phyloP scores from a whole-genome alignment of 2,888 invertebrate species.

The Thereva unica region DNA sequence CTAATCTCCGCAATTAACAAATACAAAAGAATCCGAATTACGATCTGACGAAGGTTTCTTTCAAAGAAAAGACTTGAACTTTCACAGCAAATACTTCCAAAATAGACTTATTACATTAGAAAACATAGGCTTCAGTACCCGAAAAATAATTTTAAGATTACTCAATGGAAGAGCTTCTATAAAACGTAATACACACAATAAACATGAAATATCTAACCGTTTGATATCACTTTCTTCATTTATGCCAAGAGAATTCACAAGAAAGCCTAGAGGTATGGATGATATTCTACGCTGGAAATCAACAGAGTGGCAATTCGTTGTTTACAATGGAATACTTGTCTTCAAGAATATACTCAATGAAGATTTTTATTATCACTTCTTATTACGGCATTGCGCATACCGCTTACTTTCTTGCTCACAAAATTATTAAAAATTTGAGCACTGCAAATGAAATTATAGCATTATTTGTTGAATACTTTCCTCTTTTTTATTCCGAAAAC shows the following conservation, averaged over 20 bases:
- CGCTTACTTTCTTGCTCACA: constrained; percentile 2
- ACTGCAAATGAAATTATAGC: constrained; percentile 14
- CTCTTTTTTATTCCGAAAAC: constrained; percentile 14
- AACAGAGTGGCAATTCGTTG: constrained; percentile 30
- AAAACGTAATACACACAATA: too few relatives aligned
- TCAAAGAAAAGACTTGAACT: too few relatives aligned
- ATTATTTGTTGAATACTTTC: constrained; percentile 28
- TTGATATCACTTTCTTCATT: too few relatives aligned
- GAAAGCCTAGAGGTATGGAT: constrained; percentile 15
- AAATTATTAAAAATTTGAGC: constrained; percentile 18
- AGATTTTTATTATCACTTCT: constrained; percentile 28
- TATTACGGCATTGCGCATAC: constrained; percentile 25
- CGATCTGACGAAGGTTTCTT: too few relatives aligned
- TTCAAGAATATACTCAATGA: constrained; percentile 21
- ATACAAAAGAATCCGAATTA: too few relatives aligned
- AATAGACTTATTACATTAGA: too few relatives aligned
- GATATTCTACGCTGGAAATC: constrained; percentile 25
- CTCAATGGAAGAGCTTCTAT: too few relatives aligned
- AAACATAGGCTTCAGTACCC: too few relatives aligned
- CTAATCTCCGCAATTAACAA: too few relatives aligned
- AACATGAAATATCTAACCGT: too few relatives aligned
- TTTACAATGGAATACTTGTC: constrained; percentile 26
- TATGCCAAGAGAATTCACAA: constrained; percentile 22
- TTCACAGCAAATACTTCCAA: too few relatives aligned
- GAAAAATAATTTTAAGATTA: too few relatives aligned